phyloP scores from a whole-genome alignment of 2,797 vertebrate species.

The Paramormyrops hopkinsi region DNA sequence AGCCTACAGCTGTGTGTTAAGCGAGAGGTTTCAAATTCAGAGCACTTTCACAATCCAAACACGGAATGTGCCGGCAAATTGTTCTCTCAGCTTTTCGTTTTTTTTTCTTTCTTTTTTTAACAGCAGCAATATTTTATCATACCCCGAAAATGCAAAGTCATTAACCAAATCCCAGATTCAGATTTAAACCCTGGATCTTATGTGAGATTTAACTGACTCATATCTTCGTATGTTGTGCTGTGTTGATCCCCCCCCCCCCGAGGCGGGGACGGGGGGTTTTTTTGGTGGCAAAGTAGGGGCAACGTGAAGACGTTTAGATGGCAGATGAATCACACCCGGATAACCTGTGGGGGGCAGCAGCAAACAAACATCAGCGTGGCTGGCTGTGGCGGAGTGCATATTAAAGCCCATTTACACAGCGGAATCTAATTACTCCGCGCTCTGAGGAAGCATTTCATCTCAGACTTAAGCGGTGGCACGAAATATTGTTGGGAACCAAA shows the following conservation, averaged over 20 bases:
- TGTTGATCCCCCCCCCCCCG: neutral
- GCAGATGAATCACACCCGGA: conserved; percentile 56
- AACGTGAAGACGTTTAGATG: conserved; percentile 36
- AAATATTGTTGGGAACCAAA: conserved; percentile 63
- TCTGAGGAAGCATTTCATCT: conserved; percentile 70
- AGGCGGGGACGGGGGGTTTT: neutral
- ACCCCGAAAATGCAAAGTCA: neutral
- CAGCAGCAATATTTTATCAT: neutral
- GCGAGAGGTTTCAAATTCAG: neutral
- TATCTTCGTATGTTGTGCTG: neutral
- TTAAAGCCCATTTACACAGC: conserved; percentile 72
- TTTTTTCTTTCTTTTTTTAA: neutral
- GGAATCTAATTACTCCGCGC: conserved; percentile 70
- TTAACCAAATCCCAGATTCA: conserved; percentile 8
- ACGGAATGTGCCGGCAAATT: neutral
- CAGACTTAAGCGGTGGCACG: conserved; percentile 67
- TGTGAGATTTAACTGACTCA: conserved; percentile 19
- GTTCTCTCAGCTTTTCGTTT: neutral
- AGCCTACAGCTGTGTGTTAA: neutral
- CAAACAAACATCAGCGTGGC: conserved; percentile 60
- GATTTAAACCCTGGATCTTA: conserved; percentile 28
- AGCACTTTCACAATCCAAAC: neutral
- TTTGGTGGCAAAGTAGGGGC: neutral
- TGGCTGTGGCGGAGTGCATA: conserved; percentile 47
- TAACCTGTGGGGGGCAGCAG: conserved; percentile 76